A percentile compares a stretch with the other conserved stretches of the same genome.
phyloP scores from a whole-genome alignment of 1,140 invertebrate genomes.

The Metopolophium dirhodum region DNA sequence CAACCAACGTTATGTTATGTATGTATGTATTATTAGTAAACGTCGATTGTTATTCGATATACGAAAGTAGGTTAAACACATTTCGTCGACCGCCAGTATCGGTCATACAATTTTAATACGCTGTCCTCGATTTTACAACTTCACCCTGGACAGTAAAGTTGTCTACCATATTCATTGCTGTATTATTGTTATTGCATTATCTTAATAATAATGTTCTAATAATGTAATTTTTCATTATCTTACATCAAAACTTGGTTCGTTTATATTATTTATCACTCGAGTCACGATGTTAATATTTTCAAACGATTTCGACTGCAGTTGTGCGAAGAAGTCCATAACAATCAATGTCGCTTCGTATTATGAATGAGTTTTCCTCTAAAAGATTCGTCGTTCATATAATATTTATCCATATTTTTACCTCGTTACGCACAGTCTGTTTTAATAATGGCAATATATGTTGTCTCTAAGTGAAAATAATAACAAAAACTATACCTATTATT shows the following conservation, averaged over 20 bases:
- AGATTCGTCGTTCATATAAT: too few relatives aligned
- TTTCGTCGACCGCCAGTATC: neutral
- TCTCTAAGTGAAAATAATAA: too few relatives aligned
- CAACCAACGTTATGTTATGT: neutral
- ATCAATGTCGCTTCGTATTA: neutral
- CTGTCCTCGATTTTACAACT: neutral
- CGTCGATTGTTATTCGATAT: neutral
- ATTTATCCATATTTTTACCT: too few relatives aligned
- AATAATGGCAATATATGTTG: too few relatives aligned
- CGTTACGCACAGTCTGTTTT: too few relatives aligned
- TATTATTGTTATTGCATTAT: neutral
- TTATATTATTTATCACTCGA: neutral
- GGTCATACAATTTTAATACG: neutral
- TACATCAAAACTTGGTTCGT: neutral
- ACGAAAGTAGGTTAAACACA: conserved; percentile 34
- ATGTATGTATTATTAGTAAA: neutral
- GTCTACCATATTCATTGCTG: neutral
- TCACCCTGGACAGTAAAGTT: neutral
- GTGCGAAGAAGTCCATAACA: neutral
- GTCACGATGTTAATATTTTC: neutral
- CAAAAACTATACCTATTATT: too few relatives aligned
- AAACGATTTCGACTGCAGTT: neutral
- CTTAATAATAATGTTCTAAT: neutral
- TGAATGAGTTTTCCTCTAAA: too few relatives aligned
- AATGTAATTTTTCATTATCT: neutral